Conservation (phyloP, 92 coral and sea anemone genomes). For the Porites divaricata region DNA sequence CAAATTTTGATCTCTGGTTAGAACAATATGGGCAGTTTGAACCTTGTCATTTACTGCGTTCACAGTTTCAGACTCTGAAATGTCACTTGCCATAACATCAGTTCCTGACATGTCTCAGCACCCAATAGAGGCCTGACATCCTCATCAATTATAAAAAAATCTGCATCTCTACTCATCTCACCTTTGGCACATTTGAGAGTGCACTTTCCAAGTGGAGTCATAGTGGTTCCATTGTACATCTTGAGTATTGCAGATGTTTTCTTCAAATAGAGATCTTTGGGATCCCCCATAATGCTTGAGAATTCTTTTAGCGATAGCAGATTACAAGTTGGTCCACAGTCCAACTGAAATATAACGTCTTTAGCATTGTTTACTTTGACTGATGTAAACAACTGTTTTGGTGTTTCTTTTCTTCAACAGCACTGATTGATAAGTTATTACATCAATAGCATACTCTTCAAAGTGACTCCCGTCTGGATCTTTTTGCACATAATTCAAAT, state of each 20-base stretch:
- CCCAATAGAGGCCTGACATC: background rate
- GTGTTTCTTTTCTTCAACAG: too few species aligned
- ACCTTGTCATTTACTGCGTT: background rate
- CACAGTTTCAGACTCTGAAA: too few species aligned
- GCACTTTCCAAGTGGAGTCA: background rate
- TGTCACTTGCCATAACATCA: too few species aligned
- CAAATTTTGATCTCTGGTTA: background rate
- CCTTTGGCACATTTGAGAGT: slow-evolving; percentile 7
- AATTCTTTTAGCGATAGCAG: slow-evolving; percentile 1
- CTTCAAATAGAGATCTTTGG: slow-evolving; percentile 22
- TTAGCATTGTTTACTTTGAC: slow-evolving; percentile 15
- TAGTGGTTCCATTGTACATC: slow-evolving; percentile 28
- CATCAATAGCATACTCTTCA: too few species aligned
- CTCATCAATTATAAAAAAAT: background rate
- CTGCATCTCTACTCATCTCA: slow-evolving; percentile 9
- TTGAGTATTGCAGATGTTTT: slow-evolving; percentile 31
- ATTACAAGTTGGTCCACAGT: background rate
- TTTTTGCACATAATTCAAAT: slow-evolving; percentile 6
- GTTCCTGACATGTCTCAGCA: too few species aligned
- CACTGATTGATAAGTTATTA: too few species aligned
- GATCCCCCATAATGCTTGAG: slow-evolving; percentile 17
- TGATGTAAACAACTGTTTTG: slow-evolving; percentile 2
- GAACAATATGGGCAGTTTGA: background rate
- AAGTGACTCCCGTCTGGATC: too few species aligned
- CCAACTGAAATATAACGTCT: slow-evolving; percentile 30